Evolutionary conservation across 92 coral and sea anemone species (phyloP), one percentile per base, ranked within the genome.

Genomic region (Muricea muricata): DNA sequence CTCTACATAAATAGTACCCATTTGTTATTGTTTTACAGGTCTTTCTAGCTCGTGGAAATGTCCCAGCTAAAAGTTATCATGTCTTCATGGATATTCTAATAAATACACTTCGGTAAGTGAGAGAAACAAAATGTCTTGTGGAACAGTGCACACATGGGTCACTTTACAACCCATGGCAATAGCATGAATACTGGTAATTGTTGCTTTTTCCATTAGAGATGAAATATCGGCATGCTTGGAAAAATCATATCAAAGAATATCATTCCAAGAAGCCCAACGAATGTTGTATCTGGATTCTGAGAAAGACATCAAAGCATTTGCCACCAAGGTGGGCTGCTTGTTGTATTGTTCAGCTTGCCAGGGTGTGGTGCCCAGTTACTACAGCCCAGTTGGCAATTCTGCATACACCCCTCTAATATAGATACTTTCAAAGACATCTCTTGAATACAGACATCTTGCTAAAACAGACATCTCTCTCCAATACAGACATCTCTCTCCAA

Each of bases 41-140:
- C 7, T 97, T 97, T 89, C 87, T 97, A 80, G 99, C 99, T 31
- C 92, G 97, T 80, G 99, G 99, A 31, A 97, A 97, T 91, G 99
- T 97, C 8, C 99, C 99, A 37, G 99, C 99, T 25, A 96, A 97
- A 40, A 93, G 92, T 57, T 97, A 97, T 70, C 99, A 97, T 80
- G 94, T 97, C 90, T 97, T 97, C 50, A 97, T 97, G 99, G 93
- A 97, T 73, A 97, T 97, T 69, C 91, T 97, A 7, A 78, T 97
- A 35, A 92, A 93, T 58, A 97, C 99, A 14, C 91, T 97, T 18
- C 92, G 99, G 99, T 96, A 72, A 42, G 65, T 35, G n/a, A 32
- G 3, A 18, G 24, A 37, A 70, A 33, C 24, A 1, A 7, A 18
- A n/a, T n/a, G n/a, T n/a, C n/a, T n/a, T n/a, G n/a, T n/a, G n/a